Percentiles rank a stretch among this genome's conserved stretches.
These are phyloP conservation scores for Poeciliopsis occidentalis DNA, from an alignment of 2,113 vertebrate species.

Conservation along the genomic window DNA sequence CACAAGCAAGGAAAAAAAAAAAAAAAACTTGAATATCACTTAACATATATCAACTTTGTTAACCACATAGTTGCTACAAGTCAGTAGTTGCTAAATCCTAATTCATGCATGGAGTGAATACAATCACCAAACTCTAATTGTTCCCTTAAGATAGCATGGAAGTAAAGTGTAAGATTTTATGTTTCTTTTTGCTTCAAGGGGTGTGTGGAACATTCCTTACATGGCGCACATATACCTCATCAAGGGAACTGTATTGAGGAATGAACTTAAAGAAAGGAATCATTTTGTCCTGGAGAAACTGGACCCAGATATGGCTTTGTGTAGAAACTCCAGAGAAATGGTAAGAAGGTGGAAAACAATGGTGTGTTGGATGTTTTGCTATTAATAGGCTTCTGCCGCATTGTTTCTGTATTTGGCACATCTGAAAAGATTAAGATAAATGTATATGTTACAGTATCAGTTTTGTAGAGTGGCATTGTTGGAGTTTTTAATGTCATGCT, in stretches of 20 bases:
- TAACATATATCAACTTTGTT: neutral
- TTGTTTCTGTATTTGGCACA: neutral
- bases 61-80: neutral
- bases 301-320: constrained; percentile 96
- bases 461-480: neutral
- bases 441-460: neutral
- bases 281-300: constrained; percentile 92
- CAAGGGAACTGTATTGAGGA: constrained; percentile 87
- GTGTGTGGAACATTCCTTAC: constrained; percentile 96
- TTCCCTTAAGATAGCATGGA: constrained; percentile 1
- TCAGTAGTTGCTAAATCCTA: neutral
- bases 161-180: constrained; percentile 30
- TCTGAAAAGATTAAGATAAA: neutral
- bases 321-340: constrained; percentile 92
- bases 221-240: constrained; percentile 95
- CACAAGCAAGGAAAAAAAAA: neutral
- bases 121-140: neutral
- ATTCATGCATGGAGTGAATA: neutral
- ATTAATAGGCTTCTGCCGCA: neutral
- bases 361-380: neutral
- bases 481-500: neutral
- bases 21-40: neutral
- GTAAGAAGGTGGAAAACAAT: constrained; percentile 76
- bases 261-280: constrained; percentile 92
- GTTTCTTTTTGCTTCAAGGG: constrained; percentile 78